Base-by-base conservation (phyloP, 1,140 invertebrate genomes). In the Daktulosphaira vitifoliae region DNA sequence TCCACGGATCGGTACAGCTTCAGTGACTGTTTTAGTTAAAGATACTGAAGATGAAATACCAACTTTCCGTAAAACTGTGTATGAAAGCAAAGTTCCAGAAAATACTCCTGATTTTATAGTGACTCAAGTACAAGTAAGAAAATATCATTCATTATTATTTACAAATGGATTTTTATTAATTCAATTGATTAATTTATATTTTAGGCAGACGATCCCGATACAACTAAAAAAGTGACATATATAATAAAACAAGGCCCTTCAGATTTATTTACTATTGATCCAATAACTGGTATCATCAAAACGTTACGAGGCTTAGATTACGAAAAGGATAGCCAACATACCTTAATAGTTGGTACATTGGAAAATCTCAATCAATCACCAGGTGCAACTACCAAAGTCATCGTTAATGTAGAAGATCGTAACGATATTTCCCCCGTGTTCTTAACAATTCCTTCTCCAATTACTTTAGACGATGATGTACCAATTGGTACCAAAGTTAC, bases 401-500 rank as follows among this genome's bases (percentile, higher is more conserved):
- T 86, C 54, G 79, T 90, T 25, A 79, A 86, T 66, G 89, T 93
- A 23, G 82, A 88, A 77, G 85, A 87, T 76, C 78, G 76, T 74
- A 90, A 91, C 73, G 88, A 91, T 73, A 85, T 90, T 68, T 83
- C 88, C 0, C 93, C 93, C 9, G 81, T 89, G 16, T 96, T 95
- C 72, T 86, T 86, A 2, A 83, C 84, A 1, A 81, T 89, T 6
- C 83, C 88, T 0, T 81, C 84, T 51, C 89, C 90, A 0, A 84
- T 92, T 8, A 87, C 87, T 0, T 75, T 94, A 6, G 88, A 90
- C 66, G 90, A 92, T 71, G 86, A 89, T 46, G 82, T 86, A 1
- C 78, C 85, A 0, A 87, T 92, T 66, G 90, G 90, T 25, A 86
- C 84, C 4, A 79, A 83, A 9, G 84, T 95, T 1, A 84, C 86